Percentiles rank a stretch among this genome's conserved stretches.
Evolutionary conservation across 2,113 vertebrate genomes (phyloP).

Genomic region (Albula glossodonta): DNA sequence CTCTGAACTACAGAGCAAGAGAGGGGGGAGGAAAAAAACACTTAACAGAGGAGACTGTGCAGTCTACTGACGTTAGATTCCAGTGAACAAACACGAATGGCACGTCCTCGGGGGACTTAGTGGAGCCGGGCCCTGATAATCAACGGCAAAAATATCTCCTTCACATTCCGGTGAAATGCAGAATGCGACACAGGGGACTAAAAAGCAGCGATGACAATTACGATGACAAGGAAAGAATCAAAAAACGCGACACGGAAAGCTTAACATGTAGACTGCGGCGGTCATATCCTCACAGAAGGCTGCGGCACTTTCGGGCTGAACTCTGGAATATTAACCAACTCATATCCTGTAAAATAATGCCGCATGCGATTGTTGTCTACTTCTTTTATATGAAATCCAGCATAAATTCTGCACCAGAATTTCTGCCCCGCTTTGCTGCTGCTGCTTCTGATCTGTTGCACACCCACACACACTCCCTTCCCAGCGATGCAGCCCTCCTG

Average conservation of each 20-base stretch:
- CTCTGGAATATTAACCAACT: slow-evolving; percentile 43
- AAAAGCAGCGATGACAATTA: slow-evolving; percentile 27
- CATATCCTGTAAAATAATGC: slow-evolving; percentile 70
- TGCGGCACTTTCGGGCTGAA: not conserved
- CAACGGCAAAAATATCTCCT: slow-evolving; percentile 78
- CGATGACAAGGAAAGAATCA: not conserved
- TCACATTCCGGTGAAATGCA: slow-evolving; percentile 72
- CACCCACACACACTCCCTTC: slow-evolving; percentile 82
- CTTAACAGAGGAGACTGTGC: slow-evolving; percentile 58
- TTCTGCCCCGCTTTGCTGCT: slow-evolving; percentile 49
- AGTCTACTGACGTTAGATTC: slow-evolving; percentile 69
- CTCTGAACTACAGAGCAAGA: not conserved
- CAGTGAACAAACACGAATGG: slow-evolving; percentile 71
- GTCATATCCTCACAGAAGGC: slow-evolving; percentile 62
- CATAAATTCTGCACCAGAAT: slow-evolving; percentile 72
- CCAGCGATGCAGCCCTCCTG: slow-evolving; percentile 85
- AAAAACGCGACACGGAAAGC: slow-evolving; percentile 40
- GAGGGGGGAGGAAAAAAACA: slow-evolving; percentile 29
- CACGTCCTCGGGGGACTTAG: slow-evolving; percentile 75
- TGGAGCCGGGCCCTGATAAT: slow-evolving; percentile 81
- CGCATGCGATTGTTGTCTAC: slow-evolving; percentile 66
- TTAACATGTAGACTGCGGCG: slow-evolving; percentile 69
- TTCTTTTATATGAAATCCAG: slow-evolving; percentile 57
- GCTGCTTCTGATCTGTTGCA: slow-evolving; percentile 73
- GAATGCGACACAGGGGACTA: slow-evolving; percentile 23